Percentiles rank a stretch among this genome's conserved stretches.
Conservation (phyloP, 2,113 vertebrate genomes). For the Noturus placidus region DNA sequence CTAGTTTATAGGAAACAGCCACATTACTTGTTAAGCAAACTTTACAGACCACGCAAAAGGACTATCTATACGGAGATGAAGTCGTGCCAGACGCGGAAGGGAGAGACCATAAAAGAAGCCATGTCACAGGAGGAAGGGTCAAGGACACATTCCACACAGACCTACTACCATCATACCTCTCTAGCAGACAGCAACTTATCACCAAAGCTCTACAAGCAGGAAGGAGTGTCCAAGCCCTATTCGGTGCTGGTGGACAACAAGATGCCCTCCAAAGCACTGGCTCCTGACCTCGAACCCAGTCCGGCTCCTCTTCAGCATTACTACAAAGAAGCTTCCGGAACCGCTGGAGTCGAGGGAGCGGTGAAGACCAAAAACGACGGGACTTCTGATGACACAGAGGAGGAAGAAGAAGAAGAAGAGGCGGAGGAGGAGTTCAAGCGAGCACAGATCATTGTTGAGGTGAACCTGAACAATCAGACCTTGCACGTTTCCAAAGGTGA, state of each 20-base stretch:
- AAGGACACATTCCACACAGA: conserved; percentile 76
- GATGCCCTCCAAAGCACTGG: conserved; percentile 74
- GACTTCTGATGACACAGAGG: conserved; percentile 75
- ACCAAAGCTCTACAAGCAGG: conserved; percentile 88
- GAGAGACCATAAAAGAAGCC: conserved; percentile 78
- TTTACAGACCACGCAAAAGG: not conserved
- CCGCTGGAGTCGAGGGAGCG: conserved; percentile 66
- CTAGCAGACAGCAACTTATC: conserved; percentile 85
- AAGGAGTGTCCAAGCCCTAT: conserved; percentile 84
- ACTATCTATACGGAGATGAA: conserved; percentile 74
- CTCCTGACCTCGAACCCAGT: conserved; percentile 52
- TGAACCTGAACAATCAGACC: conserved; percentile 99
- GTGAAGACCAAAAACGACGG: conserved; percentile 68
- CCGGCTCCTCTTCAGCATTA: conserved; percentile 80
- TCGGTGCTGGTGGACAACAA: conserved; percentile 89
- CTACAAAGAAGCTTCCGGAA: conserved; percentile 79
- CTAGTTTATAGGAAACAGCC: conserved; percentile 47
- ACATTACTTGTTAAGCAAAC: not conserved
- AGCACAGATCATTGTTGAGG: conserved; percentile 98
- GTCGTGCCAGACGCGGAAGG: conserved; percentile 84
- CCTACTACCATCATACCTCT: conserved; percentile 79
- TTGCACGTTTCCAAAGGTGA: conserved; percentile 97
- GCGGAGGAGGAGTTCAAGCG: conserved; percentile 87
- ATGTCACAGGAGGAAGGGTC: conserved; percentile 91
- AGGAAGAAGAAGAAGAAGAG: conserved; percentile 77